Base-by-base conservation (phyloP, 2,797 vertebrate genomes). In the Spea hammondii region DNA sequence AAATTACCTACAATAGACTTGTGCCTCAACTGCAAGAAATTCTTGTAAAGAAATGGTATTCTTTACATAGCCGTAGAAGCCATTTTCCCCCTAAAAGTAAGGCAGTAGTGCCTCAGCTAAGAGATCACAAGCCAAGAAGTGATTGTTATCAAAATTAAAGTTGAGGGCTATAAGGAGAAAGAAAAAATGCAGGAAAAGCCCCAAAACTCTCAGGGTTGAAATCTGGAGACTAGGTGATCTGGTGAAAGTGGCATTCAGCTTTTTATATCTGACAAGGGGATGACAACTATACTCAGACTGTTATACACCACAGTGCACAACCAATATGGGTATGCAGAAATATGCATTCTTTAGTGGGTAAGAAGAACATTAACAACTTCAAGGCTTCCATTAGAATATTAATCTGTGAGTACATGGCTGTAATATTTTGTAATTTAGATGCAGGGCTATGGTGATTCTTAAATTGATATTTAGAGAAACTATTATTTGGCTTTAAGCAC, bases 71-170 rank as follows among this genome's bases (percentile, higher is more conserved):
- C 32, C 0, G 1, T 47, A 74, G 54, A 74, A 77, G 11, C 10
- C 13, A 65, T 49, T 6, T 8, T 6, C 47, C 11, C 0, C 5
- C 32, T 77, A 49, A 75, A 73, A 74, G 69, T 12, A 77, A 65
- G 72, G 14, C 66, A 55, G 53, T 45, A 60, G 32, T 46, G 66
- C 46, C 67, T 82, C 54, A 60, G 54, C n/a, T 69, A 68, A 72
- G 68, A 74, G 6, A 62, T 54, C 12, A 76, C 50, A 68, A 70
- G 76, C 65, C 72, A 77, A 74, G 44, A 67, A 62, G 48, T 72
- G 81, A 82, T 74, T 75, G 54, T 50, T 77, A 77, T 82, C 54
- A 64, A 70, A 79, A 78, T 76, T 82, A 70, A 79, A 48, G 62
- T 83, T 74, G 70, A 82, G 70, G 79, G 64, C 65, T 82, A 79